Evolutionary conservation across 1,140 invertebrate genomes (phyloP), one percentile per base, ranked within the genome.

Genomic region (Venturia canescens): DNA sequence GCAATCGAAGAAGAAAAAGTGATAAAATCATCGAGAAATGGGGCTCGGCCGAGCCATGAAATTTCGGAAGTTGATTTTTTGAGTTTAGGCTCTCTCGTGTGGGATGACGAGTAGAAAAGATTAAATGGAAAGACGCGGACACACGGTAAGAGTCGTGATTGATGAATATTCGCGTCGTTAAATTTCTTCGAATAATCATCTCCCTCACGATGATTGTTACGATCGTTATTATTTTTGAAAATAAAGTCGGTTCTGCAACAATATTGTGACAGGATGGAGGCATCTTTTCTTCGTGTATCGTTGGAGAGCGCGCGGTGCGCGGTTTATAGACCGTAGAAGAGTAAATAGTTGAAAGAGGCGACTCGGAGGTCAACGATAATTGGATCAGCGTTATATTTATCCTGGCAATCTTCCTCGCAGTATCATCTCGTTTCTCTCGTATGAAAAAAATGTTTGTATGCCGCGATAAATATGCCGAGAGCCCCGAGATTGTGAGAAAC

Each of bases 331-430:
- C 53, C 53, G 53, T 57, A 57, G 53, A 21, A 23, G 53, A 57
- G 18, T 57, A 57, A n/a, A 53, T 16, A 53, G 50, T 53, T 53
- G 50, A 21, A 63, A 66, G 60, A 69, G 66, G 66, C n/a, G n/a
- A 34, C 29, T 69, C 66, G 66, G 66, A 69, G 66, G 66, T 69
- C 27, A 31, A 15, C 27, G 66, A 18, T 69, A 69, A 69, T 69
- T 69, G 66, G 66, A 69, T 31, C 66, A 21, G n/a, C 5, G 66
- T 69, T 9, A 63, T 63, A 63, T 63, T 26, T 63, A 11, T 26
- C 11, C 13, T 63, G 5, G 53, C 60, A 23, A 26, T 63, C 60
- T 9, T 63, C n/a, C n/a, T 63, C 60, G 23, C 7, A 15, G 66
- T 29, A 69, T 31, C 29, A 69, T 69, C 66, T 63, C 15, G 66